Evolutionary conservation across 2,888 invertebrate genomes (phyloP), one percentile per base, ranked within the genome.

Genomic region (Phanerotoma sp.): DNA sequence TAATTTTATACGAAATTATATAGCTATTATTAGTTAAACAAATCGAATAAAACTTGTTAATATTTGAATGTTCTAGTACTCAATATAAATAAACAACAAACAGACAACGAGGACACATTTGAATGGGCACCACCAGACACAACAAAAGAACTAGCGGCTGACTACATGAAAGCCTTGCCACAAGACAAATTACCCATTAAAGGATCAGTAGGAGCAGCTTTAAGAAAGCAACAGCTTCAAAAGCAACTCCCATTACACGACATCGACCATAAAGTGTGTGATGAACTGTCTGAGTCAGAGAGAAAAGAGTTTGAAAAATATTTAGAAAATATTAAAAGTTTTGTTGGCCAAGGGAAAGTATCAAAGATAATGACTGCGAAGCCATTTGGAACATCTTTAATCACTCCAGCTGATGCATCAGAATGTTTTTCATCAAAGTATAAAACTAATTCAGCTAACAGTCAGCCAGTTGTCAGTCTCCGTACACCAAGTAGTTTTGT

Each of bases 181-280:
- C 62, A 67, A 33, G 77, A 78, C 1, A 79, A 80, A 64, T 84
- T 92, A 44, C 93, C 93, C 2, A 86, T 93, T 35, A 86, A 86
- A 46, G 93, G 93, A 0, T 88, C 91, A 37, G 84, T 83, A 58
- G 93, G 92, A 25, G 93, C 93, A 1, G 83, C 84, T 46, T 83
- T 86, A 62, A 82, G 94, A 15, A 88, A 89, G 63, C 88, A 90
- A 54, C 86, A 91, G 66, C 80, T 94, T 5, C 88, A 92, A 67
- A 89, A 89, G 58, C 93, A 94, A 78, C 82, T 93, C 53, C 93
- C 93, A 10, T 83, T 89, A 2, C 92, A 93, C 70, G 93, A 93
- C 72, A 84, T 92, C 42, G 89, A 91, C 73, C 79, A 83, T 18
- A 78, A 78, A 37, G 71, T 79, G n/a, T 84, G 84, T 62, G 82